A percentile compares a stretch with the other conserved stretches of the same genome.
These are phyloP conservation scores for Dugesia japonica DNA, from an alignment of 2,888 invertebrate species.

Conservation along the genomic window DNA sequence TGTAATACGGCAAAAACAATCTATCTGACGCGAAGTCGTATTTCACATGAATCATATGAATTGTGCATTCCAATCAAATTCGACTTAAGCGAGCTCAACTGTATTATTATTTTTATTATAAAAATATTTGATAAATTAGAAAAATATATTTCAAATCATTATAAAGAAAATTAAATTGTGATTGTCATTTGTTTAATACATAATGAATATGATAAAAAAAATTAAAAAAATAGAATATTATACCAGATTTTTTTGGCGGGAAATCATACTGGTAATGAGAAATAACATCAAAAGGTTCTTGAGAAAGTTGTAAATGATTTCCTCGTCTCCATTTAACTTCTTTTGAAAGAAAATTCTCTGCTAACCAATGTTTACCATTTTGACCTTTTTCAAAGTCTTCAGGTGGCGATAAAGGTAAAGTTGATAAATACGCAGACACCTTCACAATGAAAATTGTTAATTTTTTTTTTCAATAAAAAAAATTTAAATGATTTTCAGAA, in stretches of 20 bases:
- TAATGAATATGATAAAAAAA: too few species aligned
- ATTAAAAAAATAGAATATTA: too few species aligned
- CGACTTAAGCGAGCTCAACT: too few species aligned
- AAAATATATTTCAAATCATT: background rate
- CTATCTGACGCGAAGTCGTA: too few species aligned
- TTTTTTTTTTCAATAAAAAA: background rate
- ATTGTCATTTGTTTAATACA: too few species aligned
- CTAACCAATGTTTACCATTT: background rate
- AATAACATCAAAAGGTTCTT: background rate
- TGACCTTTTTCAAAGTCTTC: background rate
- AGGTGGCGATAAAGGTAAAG: background rate
- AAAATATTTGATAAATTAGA: background rate
- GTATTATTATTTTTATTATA: too few species aligned
- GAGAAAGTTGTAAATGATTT: background rate
- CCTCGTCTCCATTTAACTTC: constrained; percentile 13
- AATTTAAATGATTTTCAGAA: too few species aligned
- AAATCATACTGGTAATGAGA: background rate
- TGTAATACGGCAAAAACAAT: too few species aligned
- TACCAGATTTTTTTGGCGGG: background rate
- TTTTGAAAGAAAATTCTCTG: background rate
- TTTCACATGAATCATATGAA: too few species aligned
- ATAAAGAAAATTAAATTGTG: background rate
- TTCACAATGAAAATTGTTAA: background rate
- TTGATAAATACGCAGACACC: background rate
- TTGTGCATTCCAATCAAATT: too few species aligned